A percentile compares a stretch with the other conserved stretches of the same genome.
phyloP scores from a whole-genome alignment of 2,113 vertebrate genomes.

The Rhombomys opimus region DNA sequence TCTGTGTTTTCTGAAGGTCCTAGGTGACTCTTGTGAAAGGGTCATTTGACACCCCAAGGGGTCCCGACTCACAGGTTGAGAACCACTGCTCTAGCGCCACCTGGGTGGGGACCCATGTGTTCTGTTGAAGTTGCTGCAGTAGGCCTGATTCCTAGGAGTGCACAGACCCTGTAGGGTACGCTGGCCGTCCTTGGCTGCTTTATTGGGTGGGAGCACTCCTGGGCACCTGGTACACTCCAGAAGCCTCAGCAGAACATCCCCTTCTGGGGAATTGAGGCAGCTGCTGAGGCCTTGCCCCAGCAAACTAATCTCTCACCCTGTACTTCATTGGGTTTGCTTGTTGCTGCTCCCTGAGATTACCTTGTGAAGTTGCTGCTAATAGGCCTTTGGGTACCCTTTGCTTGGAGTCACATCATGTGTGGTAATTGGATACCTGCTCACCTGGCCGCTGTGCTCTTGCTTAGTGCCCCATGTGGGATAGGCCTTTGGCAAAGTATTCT shows the following conservation, averaged over 20 bases:
- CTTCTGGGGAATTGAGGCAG: conserved; percentile 36
- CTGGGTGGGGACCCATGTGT: not conserved
- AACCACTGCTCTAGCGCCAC: not conserved
- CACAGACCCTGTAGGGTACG: not conserved
- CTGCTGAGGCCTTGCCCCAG: not conserved
- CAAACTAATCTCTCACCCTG: not conserved
- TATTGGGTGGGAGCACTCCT: not conserved
- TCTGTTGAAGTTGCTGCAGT: not conserved
- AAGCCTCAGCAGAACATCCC: not conserved
- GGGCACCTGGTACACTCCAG: not conserved
- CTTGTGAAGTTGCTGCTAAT: not conserved
- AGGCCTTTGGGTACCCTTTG: not conserved
- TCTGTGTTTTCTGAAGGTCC: not conserved
- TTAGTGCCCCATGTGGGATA: not conserved
- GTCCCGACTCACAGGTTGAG: not conserved
- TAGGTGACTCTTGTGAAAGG: not conserved
- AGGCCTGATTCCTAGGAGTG: not conserved
- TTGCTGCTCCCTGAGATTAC: not conserved
- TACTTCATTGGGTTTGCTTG: not conserved
- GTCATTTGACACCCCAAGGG: not conserved
- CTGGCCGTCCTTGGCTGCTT: not conserved
- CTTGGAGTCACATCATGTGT: not conserved
- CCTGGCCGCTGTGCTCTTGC: not conserved
- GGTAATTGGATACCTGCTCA: not conserved
- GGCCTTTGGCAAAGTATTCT: not conserved